Evolutionary conservation across 1,140 invertebrate species (phyloP).

Genomic region (Hirudo medicinalis): DNA sequence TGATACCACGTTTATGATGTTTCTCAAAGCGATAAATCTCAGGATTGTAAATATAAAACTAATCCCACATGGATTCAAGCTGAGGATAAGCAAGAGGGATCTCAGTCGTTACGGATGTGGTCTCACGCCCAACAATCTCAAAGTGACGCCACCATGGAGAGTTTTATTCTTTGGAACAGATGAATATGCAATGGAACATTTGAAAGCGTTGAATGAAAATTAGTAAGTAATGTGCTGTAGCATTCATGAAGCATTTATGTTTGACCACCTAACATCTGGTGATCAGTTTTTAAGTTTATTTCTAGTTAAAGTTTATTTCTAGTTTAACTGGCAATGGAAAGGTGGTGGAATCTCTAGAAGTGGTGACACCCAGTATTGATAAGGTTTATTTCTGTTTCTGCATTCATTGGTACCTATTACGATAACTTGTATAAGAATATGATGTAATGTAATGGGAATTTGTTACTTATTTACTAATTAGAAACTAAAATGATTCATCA

Average conservation of each 20-base stretch:
- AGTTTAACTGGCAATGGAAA: neutral
- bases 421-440: too few relatives aligned
- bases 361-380: constrained; percentile 20
- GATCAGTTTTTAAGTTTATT: neutral
- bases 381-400: constrained; percentile 11
- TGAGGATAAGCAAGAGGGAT: neutral
- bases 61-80: neutral
- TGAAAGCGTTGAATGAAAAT: constrained; percentile 28
- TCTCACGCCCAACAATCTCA: neutral
- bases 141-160: constrained; percentile 26
- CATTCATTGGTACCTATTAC: neutral
- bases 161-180: constrained; percentile 36
- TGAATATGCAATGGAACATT: constrained; percentile 28
- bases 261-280: neutral
- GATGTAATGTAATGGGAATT: too few relatives aligned
- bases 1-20: too few relatives aligned
- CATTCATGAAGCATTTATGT: constrained; percentile 1
- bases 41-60: too few relatives aligned
- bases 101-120: constrained; percentile 14
- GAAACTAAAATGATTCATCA: neutral
- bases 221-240: constrained; percentile 24
- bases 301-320: neutral
- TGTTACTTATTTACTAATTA: too few relatives aligned
- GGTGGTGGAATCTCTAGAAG: constrained; percentile 21
- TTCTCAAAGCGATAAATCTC: too few relatives aligned